Percentiles rank a stretch among this genome's conserved stretches.
These are phyloP conservation scores for Mactromeris polynyma DNA, from an alignment of 2,888 invertebrate genomes.

Conservation along the genomic window DNA sequence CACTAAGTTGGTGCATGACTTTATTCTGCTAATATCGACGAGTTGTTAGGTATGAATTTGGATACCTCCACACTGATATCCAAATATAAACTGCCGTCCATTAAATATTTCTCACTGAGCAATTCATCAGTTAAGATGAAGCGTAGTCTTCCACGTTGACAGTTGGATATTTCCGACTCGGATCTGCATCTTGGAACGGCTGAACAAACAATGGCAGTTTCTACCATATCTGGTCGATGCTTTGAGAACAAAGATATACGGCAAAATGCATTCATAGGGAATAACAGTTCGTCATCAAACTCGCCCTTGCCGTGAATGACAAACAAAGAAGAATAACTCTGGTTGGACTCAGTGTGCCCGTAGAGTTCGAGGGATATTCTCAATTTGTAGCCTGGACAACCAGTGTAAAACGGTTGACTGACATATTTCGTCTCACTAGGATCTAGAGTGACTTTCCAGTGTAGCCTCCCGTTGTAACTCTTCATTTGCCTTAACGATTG, in stretches of 20 bases:
- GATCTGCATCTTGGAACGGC: constrained; percentile 52
- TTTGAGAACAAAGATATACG: constrained; percentile 2
- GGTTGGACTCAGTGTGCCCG: constrained; percentile 67
- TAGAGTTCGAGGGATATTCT: constrained; percentile 70
- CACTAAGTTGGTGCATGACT: not conserved
- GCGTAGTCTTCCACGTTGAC: constrained; percentile 49
- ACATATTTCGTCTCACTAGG: constrained; percentile 44
- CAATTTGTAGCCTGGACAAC: constrained; percentile 80
- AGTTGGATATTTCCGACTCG: constrained; percentile 45
- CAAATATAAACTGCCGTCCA: constrained; percentile 37
- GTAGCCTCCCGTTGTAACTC: constrained; percentile 52
- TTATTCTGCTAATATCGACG: not conserved
- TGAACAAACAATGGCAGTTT: constrained; percentile 27
- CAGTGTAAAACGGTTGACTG: constrained; percentile 77
- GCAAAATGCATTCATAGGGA: constrained; percentile 71
- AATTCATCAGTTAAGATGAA: constrained; percentile 50
- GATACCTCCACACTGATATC: constrained; percentile 27
- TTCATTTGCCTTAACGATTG: constrained; percentile 11
- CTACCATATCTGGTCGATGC: not conserved
- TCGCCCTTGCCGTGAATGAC: constrained; percentile 74
- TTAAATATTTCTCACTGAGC: constrained; percentile 48
- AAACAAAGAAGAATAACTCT: constrained; percentile 71
- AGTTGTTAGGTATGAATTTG: not conserved
- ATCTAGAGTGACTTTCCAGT: constrained; percentile 59
- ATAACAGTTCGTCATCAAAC: constrained; percentile 75